These are phyloP conservation scores for Hippopotamyrus pictus DNA, from an alignment of 2,797 vertebrate species.

Conservation along the genomic window DNA sequence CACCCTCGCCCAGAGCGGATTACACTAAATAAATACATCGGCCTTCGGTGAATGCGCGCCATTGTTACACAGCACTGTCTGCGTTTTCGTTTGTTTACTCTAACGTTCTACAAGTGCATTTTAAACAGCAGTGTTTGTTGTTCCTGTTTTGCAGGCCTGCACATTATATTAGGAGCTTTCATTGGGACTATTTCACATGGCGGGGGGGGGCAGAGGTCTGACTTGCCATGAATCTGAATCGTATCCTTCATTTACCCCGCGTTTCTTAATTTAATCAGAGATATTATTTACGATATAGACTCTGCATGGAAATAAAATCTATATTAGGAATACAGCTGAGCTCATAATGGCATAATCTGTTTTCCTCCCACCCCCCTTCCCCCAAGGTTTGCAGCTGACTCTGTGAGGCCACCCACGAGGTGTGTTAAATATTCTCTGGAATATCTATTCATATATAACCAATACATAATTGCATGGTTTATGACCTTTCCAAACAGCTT, in stretches of 20 bases:
- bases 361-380: slow-evolving; percentile 42
- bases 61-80: not conserved
- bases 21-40: not conserved
- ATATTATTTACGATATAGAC: slow-evolving; percentile 40
- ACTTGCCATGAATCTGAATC: slow-evolving; percentile 31
- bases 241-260: slow-evolving; percentile 47
- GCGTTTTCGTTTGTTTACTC: not conserved
- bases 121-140: not conserved
- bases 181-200: not conserved
- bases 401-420: slow-evolving; percentile 54
- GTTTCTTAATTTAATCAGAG: slow-evolving; percentile 28
- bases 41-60: not conserved
- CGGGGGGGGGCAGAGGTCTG: slow-evolving; percentile 25
- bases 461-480: slow-evolving; percentile 60
- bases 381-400: slow-evolving; percentile 45
- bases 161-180: not conserved
- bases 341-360: slow-evolving; percentile 43
- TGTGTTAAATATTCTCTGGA: slow-evolving; percentile 54
- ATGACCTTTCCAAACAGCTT: slow-evolving; percentile 66
- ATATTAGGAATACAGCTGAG: slow-evolving; percentile 45
- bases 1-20: not conserved
- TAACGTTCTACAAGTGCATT: not conserved
- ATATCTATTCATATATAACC: slow-evolving; percentile 62
- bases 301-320: slow-evolving; percentile 38
- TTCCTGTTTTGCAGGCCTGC: not conserved